A percentile compares a stretch with the other conserved stretches of the same genome.
Conservation (phyloP, 2,797 vertebrate genomes). For the Varecia variegata region DNA sequence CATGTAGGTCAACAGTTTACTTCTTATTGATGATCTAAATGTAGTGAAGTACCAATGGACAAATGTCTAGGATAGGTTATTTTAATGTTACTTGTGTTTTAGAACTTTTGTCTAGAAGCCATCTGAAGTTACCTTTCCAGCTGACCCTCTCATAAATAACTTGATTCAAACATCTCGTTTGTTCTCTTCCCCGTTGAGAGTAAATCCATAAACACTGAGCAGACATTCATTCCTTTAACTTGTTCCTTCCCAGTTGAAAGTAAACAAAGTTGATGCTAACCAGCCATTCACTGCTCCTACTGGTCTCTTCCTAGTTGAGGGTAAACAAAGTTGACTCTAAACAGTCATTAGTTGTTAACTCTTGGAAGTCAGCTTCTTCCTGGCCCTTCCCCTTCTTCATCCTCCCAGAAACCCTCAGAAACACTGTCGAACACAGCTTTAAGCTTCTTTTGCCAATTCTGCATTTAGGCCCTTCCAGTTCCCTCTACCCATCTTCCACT, state of each 20-base stretch:
- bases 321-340: conserved; percentile 29
- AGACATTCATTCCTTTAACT: neutral
- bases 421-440: neutral
- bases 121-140: conserved; percentile 29
- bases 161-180: neutral
- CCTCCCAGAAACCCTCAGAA: neutral
- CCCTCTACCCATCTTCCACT: neutral
- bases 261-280: conserved; percentile 19
- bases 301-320: neutral
- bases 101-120: neutral
- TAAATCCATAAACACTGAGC: conserved; percentile 1
- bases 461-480: neutral
- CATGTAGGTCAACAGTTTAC: neutral
- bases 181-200: neutral
- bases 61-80: neutral
- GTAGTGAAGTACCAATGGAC: neutral
- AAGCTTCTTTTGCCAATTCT: neutral
- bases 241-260: neutral
- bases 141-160: neutral
- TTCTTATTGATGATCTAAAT: conserved; percentile 4
- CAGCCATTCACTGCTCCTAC: neutral
- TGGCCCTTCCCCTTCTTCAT: neutral
- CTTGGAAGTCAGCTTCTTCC: neutral
- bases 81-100: conserved; percentile 2
- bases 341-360: neutral